Evolutionary conservation across 2,113 vertebrate genomes (phyloP).

Genomic region (Bambusicola thoracicus): DNA sequence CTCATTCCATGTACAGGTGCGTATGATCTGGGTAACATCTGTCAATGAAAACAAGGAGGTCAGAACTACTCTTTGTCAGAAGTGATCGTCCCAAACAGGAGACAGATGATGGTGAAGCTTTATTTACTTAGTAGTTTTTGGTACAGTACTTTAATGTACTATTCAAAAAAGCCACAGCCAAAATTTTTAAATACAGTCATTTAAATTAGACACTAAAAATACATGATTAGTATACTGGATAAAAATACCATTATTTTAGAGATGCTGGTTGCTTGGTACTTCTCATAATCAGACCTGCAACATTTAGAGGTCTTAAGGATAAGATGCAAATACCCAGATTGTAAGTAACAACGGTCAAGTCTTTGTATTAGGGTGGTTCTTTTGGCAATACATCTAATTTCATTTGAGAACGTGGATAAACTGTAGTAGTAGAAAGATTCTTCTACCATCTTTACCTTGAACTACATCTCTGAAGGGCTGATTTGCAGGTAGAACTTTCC

Average conservation of each 20-base stretch:
- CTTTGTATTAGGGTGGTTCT: neutral
- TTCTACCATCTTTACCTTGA: neutral
- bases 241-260: neutral
- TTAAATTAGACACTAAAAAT: neutral
- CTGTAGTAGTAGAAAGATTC: neutral
- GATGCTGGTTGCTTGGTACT: neutral
- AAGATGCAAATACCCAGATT: neutral
- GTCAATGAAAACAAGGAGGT: neutral
- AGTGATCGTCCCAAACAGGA: neutral
- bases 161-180: neutral
- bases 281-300: neutral
- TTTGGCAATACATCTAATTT: neutral
- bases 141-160: neutral
- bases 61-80: neutral
- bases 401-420: neutral
- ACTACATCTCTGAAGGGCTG: neutral
- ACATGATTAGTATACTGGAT: neutral
- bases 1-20: neutral
- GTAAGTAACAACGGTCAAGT: neutral
- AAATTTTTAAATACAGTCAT: neutral
- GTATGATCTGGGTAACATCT: neutral
- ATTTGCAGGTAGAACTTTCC: neutral
- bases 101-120: neutral
- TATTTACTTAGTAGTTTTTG: neutral
- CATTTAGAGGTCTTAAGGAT: neutral